Evolutionary conservation across 35 echinoderm and acorn worm species (phyloP), one percentile per base, ranked within the genome.

Genomic region (Apostichopus parvimensis): DNA sequence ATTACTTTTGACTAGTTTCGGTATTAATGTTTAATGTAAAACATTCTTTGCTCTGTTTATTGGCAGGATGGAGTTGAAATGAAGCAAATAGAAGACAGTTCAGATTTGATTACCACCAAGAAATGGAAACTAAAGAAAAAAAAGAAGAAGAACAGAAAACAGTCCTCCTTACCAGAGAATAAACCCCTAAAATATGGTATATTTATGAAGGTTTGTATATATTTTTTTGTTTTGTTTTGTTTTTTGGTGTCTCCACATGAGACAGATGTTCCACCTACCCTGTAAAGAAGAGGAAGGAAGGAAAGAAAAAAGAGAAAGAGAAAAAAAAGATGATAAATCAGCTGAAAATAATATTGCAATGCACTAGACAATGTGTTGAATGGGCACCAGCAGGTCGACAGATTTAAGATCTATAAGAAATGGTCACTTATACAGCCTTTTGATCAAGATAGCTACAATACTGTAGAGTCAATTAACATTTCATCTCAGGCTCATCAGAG

Each of bases 1-100:
- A 45, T 45, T 45, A 45, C 34, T 45, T 45, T 45, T 45, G 34
- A 45, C 34, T 45, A 45, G 34, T 45, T 45, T 45, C 2, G 0
- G 1, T 45, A 45, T 45, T 45, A 45, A 45, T 45, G 34, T 28
- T 28, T 28, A 28, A 28, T 28, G 2, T 45, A 45, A 45, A 45
- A 45, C 34, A 45, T 45, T 45, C 34, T 45, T 45, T 45, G 34
- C 34, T 61, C 58, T 87, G 17, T 28, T 9, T 76, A 15, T 92
- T 80, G 64, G 12, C 68, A 98, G 96, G 94, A 95, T 79, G 96
- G 94, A 34, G 96, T 98, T n/a, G 79, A 93, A 68, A 80, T 98
- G 24, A 93, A 80, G 14, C 80, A 87, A 8, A 93, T 93, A 81
- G 87, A 82, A 61, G 61, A 86, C n/a, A 78, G 70, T 34, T n/a